phyloP scores from a whole-genome alignment of 1,140 invertebrate species.

The Eupristina koningsbergeri region DNA sequence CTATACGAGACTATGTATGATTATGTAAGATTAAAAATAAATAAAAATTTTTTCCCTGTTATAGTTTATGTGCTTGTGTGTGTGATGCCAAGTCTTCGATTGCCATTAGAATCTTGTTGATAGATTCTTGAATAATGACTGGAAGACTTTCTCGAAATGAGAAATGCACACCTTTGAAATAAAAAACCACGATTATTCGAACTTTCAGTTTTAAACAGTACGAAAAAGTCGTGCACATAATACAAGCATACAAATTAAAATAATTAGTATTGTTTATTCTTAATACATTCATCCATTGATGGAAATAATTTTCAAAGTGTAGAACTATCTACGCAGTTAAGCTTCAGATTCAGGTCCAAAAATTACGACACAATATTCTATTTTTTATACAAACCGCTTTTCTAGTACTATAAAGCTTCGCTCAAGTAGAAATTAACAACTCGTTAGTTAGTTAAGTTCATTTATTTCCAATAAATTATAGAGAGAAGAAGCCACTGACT shows the following conservation, averaged over 20 bases:
- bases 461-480: neutral
- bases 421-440: neutral
- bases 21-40: conserved; percentile 17
- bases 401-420: neutral
- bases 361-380: neutral
- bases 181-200: conserved; percentile 27
- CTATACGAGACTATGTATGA: neutral
- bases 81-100: conserved; percentile 42
- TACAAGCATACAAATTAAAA: neutral
- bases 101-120: conserved; percentile 20
- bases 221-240: neutral
- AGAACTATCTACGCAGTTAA: neutral
- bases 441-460: no score
- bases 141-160: conserved; percentile 45
- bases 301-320: neutral
- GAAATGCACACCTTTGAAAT: conserved; percentile 45
- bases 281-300: neutral
- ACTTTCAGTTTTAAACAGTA: conserved; percentile 35
- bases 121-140: conserved; percentile 36
- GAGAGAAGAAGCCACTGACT: neutral
- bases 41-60: conserved; percentile 28
- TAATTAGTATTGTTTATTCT: neutral
- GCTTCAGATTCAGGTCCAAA: neutral
- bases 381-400: neutral
- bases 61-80: conserved; percentile 23